Base-by-base conservation (phyloP, 1,140 invertebrate species). In the Lordiphosa stackelbergi region DNA sequence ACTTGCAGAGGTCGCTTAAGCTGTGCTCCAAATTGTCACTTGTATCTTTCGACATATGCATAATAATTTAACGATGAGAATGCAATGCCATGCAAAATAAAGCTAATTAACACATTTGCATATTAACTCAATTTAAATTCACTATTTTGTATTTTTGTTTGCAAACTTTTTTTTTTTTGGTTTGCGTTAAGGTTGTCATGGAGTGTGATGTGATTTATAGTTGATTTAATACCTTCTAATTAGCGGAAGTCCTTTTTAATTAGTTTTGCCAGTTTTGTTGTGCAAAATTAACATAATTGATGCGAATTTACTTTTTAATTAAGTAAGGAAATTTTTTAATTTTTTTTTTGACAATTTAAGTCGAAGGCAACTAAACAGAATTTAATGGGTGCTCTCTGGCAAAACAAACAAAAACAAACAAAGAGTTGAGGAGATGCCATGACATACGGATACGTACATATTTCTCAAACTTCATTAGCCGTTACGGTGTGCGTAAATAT, bases 401-500 rank as follows among this genome's bases (percentile, higher is more conserved):
- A 24, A 22, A 2, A 22, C 9, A 1, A 9, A 2, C 5, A 36
- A 8, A 24, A 22, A 11, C 19, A 40, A 16, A 28, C 35, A n/a
- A 12, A 37, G 36, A 38, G n/a, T 37, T 22, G 47, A 9, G 48
- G 48, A 24, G 35, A 38, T 19, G 4, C 28, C 22, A 5, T 12
- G 24, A 31, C 22, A 31, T 22, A 12, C 5, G 16, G 7, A 9
- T 16, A 42, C 16, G 19, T 19, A 4, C 24, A 45, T 7, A 51
- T 37, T 41, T 37, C 40, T 36, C 16, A 28, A 66, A 28, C 49
- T 45, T 66, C 31, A 16, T 8, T 13, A 16, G 37, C 8, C 38
- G 12, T 8, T 16, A 16, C 37, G 8, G 22, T 22, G 12, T 10
- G 13, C 6, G 69, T 36, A 78, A 73, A 77, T 72, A 78, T 70